phyloP scores from a whole-genome alignment of 1,140 invertebrate genomes.

The Drosophila watanabei region DNA sequence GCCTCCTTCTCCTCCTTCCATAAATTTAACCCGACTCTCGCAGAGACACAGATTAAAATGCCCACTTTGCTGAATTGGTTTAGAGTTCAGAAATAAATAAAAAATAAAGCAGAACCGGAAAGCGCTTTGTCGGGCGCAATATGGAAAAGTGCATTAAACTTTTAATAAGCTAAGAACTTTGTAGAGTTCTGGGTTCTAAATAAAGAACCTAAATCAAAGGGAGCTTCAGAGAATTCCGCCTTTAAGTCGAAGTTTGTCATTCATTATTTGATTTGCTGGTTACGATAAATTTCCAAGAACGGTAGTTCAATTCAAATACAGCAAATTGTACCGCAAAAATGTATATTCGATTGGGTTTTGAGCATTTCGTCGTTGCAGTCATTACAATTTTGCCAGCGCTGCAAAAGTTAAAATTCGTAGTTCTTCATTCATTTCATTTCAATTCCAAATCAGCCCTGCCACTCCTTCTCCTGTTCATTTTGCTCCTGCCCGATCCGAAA shows the following conservation, averaged over 20 bases:
- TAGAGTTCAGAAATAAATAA: slow-evolving; percentile 39
- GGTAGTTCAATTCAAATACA: neutral
- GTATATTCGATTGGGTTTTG: slow-evolving; percentile 29
- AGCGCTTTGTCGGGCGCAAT: slow-evolving; percentile 45
- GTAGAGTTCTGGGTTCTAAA: slow-evolving; percentile 18
- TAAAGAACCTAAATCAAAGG: slow-evolving; percentile 25
- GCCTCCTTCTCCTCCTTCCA: slow-evolving; percentile 6
- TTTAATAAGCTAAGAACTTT: slow-evolving; percentile 41
- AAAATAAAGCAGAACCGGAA: neutral
- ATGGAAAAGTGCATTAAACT: slow-evolving; percentile 56
- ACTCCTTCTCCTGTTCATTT: neutral
- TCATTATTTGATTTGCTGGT: neutral
- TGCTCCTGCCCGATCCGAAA: slow-evolving; percentile 9
- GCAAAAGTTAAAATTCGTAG: slow-evolving; percentile 59
- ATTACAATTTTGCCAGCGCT: slow-evolving; percentile 68
- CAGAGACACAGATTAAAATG: slow-evolving; percentile 59
- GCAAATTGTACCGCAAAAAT: slow-evolving; percentile 29
- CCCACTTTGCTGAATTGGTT: slow-evolving; percentile 64
- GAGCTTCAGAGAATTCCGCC: neutral
- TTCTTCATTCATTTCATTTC: slow-evolving; percentile 70
- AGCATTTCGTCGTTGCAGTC: slow-evolving; percentile 29
- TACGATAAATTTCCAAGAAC: neutral
- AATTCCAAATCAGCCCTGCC: slow-evolving; percentile 65
- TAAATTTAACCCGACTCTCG: slow-evolving; percentile 43
- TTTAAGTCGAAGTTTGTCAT: neutral